Percentiles rank a stretch among this genome's conserved stretches.
These are phyloP conservation scores for Drosophila paranaensis DNA, from an alignment of 2,888 invertebrate genomes.

Conservation along the genomic window DNA sequence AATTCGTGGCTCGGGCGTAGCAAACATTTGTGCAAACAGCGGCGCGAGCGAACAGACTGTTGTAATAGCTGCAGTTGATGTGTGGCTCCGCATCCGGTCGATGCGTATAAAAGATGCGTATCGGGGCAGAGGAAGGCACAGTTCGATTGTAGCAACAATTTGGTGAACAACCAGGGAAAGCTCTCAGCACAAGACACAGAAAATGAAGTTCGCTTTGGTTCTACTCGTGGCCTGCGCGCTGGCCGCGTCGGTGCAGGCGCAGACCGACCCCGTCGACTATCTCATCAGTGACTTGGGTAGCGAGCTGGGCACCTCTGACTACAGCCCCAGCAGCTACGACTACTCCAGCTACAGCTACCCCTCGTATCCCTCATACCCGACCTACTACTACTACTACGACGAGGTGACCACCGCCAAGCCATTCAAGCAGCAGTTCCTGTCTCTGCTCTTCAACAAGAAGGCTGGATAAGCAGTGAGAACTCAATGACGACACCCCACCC, in stretches of 20 bases:
- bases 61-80: slow-evolving; percentile 31
- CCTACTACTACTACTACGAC: background rate
- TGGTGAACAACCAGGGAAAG: slow-evolving; percentile 28
- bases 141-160: slow-evolving; percentile 45
- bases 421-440: slow-evolving; percentile 66
- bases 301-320: background rate
- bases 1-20: background rate
- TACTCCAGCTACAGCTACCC: background rate
- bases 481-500: background rate
- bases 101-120: slow-evolving; percentile 54
- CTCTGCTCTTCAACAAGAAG: slow-evolving; percentile 68
- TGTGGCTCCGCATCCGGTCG: background rate
- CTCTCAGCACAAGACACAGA: slow-evolving; percentile 11
- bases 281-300: background rate
- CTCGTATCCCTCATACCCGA: background rate
- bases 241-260: slow-evolving; percentile 9
- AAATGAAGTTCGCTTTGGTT: slow-evolving; percentile 57
- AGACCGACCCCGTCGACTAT: fast-evolving
- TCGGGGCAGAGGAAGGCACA: slow-evolving; percentile 43
- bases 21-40: slow-evolving; percentile 27
- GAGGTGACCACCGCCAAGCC: slow-evolving; percentile 43
- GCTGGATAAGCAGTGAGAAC: slow-evolving; percentile 42
- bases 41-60: slow-evolving; percentile 21
- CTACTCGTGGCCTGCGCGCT: slow-evolving; percentile 40
- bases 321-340: background rate